phyloP scores from a whole-genome alignment of 2,888 invertebrate species.

The Tromatobia lineatoria region DNA sequence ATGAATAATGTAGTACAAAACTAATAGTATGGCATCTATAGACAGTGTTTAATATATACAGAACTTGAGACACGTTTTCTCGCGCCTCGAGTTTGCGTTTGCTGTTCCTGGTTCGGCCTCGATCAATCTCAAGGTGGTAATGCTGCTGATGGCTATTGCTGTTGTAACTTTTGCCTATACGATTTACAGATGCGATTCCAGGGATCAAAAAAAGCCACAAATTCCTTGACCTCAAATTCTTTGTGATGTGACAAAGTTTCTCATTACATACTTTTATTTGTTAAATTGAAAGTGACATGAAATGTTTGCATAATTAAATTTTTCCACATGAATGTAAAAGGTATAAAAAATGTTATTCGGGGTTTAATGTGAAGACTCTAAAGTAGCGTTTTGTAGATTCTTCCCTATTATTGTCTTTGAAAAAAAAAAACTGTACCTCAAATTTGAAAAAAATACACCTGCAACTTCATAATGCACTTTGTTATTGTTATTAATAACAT shows the following conservation, averaged over 20 bases:
- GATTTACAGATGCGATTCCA: not conserved
- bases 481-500: too few relatives aligned
- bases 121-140: constrained; percentile 35
- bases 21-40: not conserved
- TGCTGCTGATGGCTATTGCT: not conserved
- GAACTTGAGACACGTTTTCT: constrained; percentile 24
- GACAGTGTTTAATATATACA: constrained; percentile 7
- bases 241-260: not conserved
- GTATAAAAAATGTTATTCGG: too few relatives aligned
- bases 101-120: constrained; percentile 37
- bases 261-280: too few relatives aligned
- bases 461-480: too few relatives aligned
- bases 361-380: too few relatives aligned
- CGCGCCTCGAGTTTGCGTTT: constrained; percentile 35
- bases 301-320: too few relatives aligned
- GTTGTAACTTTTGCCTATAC: not conserved
- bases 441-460: too few relatives aligned
- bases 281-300: too few relatives aligned
- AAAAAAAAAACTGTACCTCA: too few relatives aligned
- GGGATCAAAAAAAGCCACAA: not conserved
- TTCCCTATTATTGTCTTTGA: too few relatives aligned
- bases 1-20: constrained; percentile 56
- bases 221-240: not conserved
- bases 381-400: too few relatives aligned
- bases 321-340: too few relatives aligned